phyloP scores from a whole-genome alignment of 92 coral and sea anemone species.

The Epizoanthus ramosus region DNA sequence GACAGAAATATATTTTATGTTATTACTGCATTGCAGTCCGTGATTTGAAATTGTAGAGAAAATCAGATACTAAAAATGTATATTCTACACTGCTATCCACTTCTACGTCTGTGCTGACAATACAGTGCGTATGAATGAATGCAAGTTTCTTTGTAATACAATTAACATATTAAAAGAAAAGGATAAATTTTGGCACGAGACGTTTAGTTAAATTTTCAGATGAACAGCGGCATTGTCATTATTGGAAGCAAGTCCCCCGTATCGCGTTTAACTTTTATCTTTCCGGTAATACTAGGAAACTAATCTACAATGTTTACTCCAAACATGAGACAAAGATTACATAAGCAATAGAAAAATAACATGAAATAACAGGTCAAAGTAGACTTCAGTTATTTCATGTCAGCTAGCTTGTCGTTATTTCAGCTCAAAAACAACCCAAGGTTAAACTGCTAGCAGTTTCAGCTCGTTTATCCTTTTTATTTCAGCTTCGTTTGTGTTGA shows the following conservation, averaged over 20 bases:
- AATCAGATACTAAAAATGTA: not conserved
- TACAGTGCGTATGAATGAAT: slow-evolving; percentile 26
- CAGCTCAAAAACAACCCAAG: slow-evolving; percentile 1
- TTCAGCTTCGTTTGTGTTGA: slow-evolving; percentile 23
- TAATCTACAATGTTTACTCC: no score
- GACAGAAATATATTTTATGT: not conserved
- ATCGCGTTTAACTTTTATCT: no score
- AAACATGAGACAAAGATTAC: not conserved
- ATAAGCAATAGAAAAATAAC: not conserved
- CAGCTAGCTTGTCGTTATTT: not conserved
- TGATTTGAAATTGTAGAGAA: not conserved
- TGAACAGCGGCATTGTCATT: no score
- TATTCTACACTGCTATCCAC: not conserved
- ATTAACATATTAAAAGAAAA: not conserved
- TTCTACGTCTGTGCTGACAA: not conserved
- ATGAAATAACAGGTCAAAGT: not conserved
- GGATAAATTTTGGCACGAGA: no score
- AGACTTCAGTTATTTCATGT: not conserved
- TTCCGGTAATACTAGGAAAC: no score
- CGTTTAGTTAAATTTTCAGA: no score
- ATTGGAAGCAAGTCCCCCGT: no score
- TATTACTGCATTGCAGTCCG: not conserved
- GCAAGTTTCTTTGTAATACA: slow-evolving; percentile 4
- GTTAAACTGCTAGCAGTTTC: slow-evolving; percentile 7
- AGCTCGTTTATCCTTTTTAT: not conserved